Percentiles rank a stretch among this genome's conserved stretches.
These are phyloP conservation scores for Porites lutea DNA, from an alignment of 64 coral and sea anemone genomes.

Conservation along the genomic window DNA sequence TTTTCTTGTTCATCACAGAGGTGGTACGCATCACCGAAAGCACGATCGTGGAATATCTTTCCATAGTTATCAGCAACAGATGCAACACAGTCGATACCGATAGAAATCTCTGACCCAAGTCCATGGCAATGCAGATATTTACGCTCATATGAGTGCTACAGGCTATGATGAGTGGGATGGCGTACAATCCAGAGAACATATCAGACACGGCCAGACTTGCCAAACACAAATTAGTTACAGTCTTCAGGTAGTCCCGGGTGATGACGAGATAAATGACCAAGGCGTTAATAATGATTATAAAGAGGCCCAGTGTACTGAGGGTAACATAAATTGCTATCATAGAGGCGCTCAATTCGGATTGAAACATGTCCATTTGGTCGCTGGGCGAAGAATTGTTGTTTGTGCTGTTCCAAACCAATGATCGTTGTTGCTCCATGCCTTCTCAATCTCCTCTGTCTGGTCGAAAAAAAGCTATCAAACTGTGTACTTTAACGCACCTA, in stretches of 20 bases:
- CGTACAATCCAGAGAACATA: conserved; percentile 58
- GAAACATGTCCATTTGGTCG: background rate
- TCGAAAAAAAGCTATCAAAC: no score
- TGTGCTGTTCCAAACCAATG: background rate
- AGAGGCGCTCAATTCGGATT: background rate
- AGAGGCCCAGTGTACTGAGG: background rate
- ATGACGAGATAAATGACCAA: conserved; percentile 67
- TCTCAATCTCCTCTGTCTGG: background rate
- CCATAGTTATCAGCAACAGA: conserved; percentile 69
- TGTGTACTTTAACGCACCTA: no score
- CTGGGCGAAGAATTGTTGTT: background rate
- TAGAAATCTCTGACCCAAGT: conserved; percentile 74
- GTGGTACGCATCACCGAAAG: conserved; percentile 23
- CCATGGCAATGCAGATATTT: conserved; percentile 74
- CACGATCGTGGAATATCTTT: conserved; percentile 81
- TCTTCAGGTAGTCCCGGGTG: conserved; percentile 48
- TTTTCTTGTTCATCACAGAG: conserved; percentile 20
- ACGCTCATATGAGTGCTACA: conserved; percentile 40
- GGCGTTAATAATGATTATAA: conserved; percentile 56
- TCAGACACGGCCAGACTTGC: conserved; percentile 79
- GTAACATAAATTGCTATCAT: background rate
- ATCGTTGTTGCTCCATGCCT: background rate
- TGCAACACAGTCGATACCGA: conserved; percentile 76
- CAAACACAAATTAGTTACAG: conserved; percentile 74
- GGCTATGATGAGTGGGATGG: conserved; percentile 64